phyloP scores from a whole-genome alignment of 2,113 vertebrate genomes.

The Stomatorhinus ivindoensis region DNA sequence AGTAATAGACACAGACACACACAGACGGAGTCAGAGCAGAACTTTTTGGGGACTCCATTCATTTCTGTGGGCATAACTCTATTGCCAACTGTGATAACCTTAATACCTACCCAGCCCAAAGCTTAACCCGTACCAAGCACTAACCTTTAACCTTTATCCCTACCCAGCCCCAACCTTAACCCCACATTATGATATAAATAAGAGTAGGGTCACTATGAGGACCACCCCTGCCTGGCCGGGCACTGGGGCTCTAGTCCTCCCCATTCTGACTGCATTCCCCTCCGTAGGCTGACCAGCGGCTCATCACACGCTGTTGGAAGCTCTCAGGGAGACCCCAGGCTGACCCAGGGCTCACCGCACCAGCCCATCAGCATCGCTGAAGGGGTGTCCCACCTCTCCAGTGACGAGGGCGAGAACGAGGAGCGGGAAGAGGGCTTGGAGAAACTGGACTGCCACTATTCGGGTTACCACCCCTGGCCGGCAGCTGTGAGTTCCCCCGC shows the following conservation, averaged over 20 bases:
- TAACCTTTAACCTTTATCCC: too few species aligned
- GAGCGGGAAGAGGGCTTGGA: slow-evolving; percentile 86
- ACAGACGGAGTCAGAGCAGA: too few species aligned
- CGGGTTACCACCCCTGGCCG: slow-evolving; percentile 95
- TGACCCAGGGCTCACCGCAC: slow-evolving; percentile 73
- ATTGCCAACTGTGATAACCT: neutral
- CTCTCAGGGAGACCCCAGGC: slow-evolving; percentile 67
- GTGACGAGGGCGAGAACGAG: slow-evolving; percentile 94
- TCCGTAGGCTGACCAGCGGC: slow-evolving; percentile 73
- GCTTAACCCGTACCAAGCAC: too few species aligned
- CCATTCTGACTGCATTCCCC: neutral
- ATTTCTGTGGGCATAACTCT: neutral
- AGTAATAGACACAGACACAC: too few species aligned
- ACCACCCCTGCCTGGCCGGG: neutral
- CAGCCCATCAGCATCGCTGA: slow-evolving; percentile 71
- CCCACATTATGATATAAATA: too few species aligned
- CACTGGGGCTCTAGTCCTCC: neutral
- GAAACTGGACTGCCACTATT: slow-evolving; percentile 98
- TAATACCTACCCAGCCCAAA: neutral
- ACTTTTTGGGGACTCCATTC: too few species aligned
- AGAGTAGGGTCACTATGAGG: neutral
- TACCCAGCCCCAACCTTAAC: neutral
- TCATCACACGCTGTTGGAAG: slow-evolving; percentile 70
- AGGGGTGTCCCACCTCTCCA: slow-evolving; percentile 81
- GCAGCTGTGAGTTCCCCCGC: slow-evolving; percentile 75